A percentile compares a stretch with the other conserved stretches of the same genome.
These are phyloP conservation scores for Axis porcinus DNA, from an alignment of 2,113 vertebrate species.

Conservation along the genomic window DNA sequence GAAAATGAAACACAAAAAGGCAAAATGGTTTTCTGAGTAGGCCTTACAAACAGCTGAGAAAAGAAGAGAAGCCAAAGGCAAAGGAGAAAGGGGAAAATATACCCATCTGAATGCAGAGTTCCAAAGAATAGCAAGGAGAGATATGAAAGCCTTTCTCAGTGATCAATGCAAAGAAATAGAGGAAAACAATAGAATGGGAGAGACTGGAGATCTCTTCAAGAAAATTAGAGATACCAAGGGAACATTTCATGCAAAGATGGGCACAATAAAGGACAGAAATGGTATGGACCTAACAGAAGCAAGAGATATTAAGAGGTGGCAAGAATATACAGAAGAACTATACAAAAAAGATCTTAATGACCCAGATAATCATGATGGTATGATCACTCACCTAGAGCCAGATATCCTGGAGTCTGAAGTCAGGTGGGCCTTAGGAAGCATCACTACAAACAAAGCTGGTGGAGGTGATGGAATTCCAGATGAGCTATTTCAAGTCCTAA, in stretches of 20 bases:
- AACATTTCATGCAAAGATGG: not conserved
- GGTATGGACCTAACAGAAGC: not conserved
- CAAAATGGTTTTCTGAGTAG: not conserved
- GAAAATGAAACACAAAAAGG: not conserved
- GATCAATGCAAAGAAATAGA: not conserved
- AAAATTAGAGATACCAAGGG: not conserved
- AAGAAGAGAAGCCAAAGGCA: not conserved
- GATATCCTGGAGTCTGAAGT: not conserved
- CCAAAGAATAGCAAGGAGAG: not conserved
- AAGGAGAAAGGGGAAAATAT: not conserved
- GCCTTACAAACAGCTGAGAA: not conserved
- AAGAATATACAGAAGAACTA: not conserved
- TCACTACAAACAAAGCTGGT: not conserved
- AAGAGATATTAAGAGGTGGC: not conserved
- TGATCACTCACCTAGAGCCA: not conserved
- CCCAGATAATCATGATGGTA: not conserved
- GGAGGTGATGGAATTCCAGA: not conserved
- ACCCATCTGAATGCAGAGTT: not conserved
- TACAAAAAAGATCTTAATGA: not conserved
- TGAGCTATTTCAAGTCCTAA: not conserved
- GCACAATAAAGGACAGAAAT: not conserved
- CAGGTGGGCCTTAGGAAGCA: not conserved
- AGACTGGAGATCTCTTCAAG: not conserved
- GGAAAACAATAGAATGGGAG: not conserved
- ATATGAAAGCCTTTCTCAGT: not conserved